Conservation (phyloP, 2,888 invertebrate species). For the Acrobasis repandana region DNA sequence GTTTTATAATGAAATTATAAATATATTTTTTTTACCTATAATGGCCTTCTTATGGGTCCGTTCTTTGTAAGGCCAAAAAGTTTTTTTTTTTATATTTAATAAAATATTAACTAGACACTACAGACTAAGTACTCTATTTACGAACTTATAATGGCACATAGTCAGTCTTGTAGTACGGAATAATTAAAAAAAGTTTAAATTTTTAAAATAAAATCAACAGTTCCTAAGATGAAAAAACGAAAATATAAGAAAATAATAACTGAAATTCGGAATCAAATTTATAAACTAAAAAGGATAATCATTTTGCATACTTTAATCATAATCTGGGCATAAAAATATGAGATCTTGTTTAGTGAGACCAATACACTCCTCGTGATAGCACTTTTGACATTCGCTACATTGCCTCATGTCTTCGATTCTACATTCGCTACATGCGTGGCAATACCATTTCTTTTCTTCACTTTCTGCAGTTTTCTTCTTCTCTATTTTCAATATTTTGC, state of each 20-base stretch:
- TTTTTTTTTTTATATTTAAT: conserved; percentile 20
- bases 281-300: conserved; percentile 26
- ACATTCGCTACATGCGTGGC: conserved; percentile 29
- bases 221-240: conserved; percentile 25
- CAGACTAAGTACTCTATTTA: conserved; percentile 24
- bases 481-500: neutral
- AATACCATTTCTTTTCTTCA: conserved; percentile 32
- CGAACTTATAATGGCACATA: conserved; percentile 27
- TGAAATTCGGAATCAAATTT: conserved; percentile 25
- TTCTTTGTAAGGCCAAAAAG: conserved; percentile 29
- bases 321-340: conserved; percentile 32
- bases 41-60: conserved; percentile 28
- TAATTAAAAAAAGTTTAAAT: conserved; percentile 14
- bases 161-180: conserved; percentile 25
- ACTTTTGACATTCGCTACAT: conserved; percentile 33
- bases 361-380: conserved; percentile 31
- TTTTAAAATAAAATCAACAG: conserved; percentile 15
- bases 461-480: conserved; percentile 31
- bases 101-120: conserved; percentile 24
- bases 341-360: conserved; percentile 30
- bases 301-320: conserved; percentile 29
- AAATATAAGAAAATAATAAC: conserved; percentile 26
- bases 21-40: conserved; percentile 10
- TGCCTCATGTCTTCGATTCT: conserved; percentile 27
- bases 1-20: conserved; percentile 21